Percentiles rank a stretch among this genome's conserved stretches.
These are phyloP conservation scores for Sebastes paucispinis DNA, from an alignment of 2,797 vertebrate genomes.

Conservation along the genomic window DNA sequence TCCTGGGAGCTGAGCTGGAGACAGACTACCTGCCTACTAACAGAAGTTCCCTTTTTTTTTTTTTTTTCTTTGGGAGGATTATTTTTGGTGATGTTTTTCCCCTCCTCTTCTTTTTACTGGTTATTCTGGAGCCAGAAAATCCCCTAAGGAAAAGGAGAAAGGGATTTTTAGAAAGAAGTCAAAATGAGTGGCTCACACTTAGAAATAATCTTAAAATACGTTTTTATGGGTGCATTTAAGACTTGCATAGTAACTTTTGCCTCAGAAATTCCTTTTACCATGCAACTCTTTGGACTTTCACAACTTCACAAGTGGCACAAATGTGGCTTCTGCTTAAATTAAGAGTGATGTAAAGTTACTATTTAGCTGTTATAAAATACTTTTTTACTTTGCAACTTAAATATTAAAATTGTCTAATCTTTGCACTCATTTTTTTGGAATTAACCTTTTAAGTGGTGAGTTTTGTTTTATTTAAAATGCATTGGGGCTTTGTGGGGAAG, in stretches of 20 bases:
- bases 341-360: constrained; percentile 55
- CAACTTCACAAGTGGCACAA: constrained; percentile 55
- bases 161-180: constrained; percentile 74
- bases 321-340: constrained; percentile 52
- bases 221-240: constrained; percentile 79
- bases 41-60: constrained; percentile 39
- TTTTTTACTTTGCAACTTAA: constrained; percentile 24
- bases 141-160: constrained; percentile 63
- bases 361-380: constrained; percentile 32
- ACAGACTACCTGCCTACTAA: constrained; percentile 82
- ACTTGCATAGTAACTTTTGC: constrained; percentile 67
- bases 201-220: constrained; percentile 78
- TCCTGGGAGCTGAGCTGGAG: constrained; percentile 64
- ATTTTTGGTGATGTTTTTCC: constrained; percentile 68
- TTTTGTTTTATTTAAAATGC: constrained; percentile 59
- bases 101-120: constrained; percentile 72
- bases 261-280: constrained; percentile 63
- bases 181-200: constrained; percentile 71
- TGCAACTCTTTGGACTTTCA: constrained; percentile 62
- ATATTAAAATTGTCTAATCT: constrained; percentile 26
- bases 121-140: constrained; percentile 64
- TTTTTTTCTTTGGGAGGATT: constrained; percentile 55
- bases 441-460: not conserved
- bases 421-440: not conserved
- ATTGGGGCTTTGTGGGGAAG: constrained; percentile 34